Base-by-base conservation (phyloP, 2,888 invertebrate species). In the Tricholauxania praeusta region DNA sequence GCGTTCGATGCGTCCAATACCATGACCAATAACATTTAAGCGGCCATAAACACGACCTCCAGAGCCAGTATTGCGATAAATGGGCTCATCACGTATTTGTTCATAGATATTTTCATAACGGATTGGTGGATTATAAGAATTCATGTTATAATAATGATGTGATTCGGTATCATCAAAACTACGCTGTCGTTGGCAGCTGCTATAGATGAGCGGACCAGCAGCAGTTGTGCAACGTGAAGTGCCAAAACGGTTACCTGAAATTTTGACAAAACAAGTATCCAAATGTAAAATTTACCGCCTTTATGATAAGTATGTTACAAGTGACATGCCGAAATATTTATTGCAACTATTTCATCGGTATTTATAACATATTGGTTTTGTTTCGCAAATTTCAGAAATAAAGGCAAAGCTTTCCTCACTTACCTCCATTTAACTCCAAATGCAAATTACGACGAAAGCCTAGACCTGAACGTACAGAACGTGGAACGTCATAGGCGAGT, bases 1-100 rank as follows among this genome's bases (percentile, higher is more conserved):
- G 10, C 91, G 86, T 79, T 89, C 91, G 76, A 91, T 91, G 75
- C 91, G 87, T 19, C 90, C 90, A 59, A 89, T 89, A 15, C 89
- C 89, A 77, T 88, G 88, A 0, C 90, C 90, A 65, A 91, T 87
- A 3, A 91, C 88, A 82, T 90, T 89, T 48, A 91, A 87, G 71
- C 91, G 84, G n/a, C 89, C 87, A 80, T 89, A 89, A 48, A 90
- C 82, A 49, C 86, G 83, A 1, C 80, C 79, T 8, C 80, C 79
- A 5, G 77, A 71, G 12, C 80, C 79, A 14, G 81, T 81, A 76
- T 82, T 85, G 72, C 81, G 81, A 76, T 87, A 87, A 3, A 87
- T 83, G 2, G 89, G 88, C 59, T 89, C 86, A 76, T 90, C 89
- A 17, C 89, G 89, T 74, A 90, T 89, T 72, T 89, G 89, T 78